Conservation (phyloP, 2,888 invertebrate species). For the Platycheirus rosarum region DNA sequence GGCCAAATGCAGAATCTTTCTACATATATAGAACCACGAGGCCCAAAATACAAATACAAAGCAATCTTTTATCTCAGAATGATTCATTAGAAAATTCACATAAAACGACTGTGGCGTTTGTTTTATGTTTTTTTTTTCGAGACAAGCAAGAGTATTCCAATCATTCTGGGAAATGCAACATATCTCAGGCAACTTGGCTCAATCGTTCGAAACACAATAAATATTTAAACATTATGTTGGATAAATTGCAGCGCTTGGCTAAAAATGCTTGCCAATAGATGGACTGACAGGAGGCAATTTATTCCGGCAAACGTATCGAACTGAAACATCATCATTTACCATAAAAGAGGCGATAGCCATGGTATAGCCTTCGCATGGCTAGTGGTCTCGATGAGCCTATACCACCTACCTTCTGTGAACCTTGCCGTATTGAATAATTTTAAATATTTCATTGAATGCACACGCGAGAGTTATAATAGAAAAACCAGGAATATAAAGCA, state of each 20-base stretch:
- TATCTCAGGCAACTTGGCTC: slow-evolving; percentile 37
- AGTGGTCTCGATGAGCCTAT: background rate
- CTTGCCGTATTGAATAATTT: slow-evolving; percentile 45
- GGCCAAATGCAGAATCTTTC: too few relatives aligned
- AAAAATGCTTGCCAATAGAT: slow-evolving; percentile 62
- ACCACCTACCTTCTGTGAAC: background rate
- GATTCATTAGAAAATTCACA: slow-evolving; percentile 10
- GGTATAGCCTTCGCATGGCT: too few relatives aligned
- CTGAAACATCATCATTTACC: slow-evolving; percentile 69
- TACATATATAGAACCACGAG: too few relatives aligned
- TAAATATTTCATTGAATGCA: slow-evolving; percentile 61
- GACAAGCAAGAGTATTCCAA: background rate
- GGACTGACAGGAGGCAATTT: slow-evolving; percentile 56
- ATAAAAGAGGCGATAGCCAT: slow-evolving; percentile 42
- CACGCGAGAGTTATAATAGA: slow-evolving; percentile 17
- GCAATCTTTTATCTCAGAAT: background rate
- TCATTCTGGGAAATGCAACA: slow-evolving; percentile 8
- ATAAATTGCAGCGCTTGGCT: slow-evolving; percentile 6
- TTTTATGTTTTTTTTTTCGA: background rate
- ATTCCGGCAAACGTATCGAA: slow-evolving; percentile 44
- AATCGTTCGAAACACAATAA: slow-evolving; percentile 37
- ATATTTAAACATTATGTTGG: slow-evolving; percentile 3
- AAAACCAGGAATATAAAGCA: slow-evolving; percentile 4
- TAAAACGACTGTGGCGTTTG: background rate
- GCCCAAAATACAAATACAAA: background rate